Percentiles rank a stretch among this genome's conserved stretches.
Evolutionary conservation across 2,797 vertebrate species (phyloP).

Genomic region (Cetoscarus ocellatus): DNA sequence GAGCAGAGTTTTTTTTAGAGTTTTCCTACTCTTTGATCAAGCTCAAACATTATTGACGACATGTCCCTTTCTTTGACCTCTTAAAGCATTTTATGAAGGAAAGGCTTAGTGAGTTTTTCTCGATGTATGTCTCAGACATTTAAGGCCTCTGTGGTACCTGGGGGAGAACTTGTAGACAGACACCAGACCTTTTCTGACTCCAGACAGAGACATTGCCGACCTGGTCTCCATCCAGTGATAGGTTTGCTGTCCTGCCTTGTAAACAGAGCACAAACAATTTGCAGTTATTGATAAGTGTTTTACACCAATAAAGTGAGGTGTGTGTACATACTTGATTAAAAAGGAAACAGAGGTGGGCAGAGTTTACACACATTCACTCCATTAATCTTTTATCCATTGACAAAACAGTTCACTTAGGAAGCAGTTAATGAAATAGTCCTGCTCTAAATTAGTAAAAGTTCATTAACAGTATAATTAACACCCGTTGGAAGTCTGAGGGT

Average conservation of each 20-base stretch:
- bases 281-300: neutral
- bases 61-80: neutral
- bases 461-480: no score
- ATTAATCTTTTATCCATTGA: no score
- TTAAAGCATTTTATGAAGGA: constrained; percentile 1
- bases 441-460: no score
- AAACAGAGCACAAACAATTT: constrained; percentile 20
- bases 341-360: no score
- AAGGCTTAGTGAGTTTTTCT: neutral
- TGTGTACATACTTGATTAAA: neutral
- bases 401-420: no score
- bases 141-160: constrained; percentile 79
- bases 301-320: neutral
- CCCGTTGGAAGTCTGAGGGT: no score
- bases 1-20: no score
- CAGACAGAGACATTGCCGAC: constrained; percentile 80
- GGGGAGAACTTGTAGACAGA: constrained; percentile 84
- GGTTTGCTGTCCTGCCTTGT: constrained; percentile 82
- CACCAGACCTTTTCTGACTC: constrained; percentile 82
- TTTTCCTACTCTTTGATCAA: neutral
- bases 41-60: neutral
- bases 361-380: no score
- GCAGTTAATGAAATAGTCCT: no score
- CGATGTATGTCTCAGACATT: constrained; percentile 16
- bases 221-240: constrained; percentile 84